Conservation (phyloP, 2,113 vertebrate genomes). For the Xenopus laevis region DNA sequence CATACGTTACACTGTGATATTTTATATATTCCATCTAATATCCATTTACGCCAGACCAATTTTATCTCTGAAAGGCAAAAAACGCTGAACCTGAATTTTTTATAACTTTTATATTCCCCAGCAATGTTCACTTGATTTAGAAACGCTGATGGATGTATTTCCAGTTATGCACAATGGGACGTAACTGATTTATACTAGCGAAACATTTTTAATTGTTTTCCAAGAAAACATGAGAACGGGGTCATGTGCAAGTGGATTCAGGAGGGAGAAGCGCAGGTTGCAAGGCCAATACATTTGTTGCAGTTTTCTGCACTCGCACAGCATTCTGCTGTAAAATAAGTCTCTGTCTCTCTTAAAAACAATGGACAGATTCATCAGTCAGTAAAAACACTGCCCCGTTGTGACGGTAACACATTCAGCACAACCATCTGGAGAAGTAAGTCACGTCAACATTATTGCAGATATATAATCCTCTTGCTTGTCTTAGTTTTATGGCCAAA, state of each 20-base stretch:
- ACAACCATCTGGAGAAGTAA: constrained; percentile 33
- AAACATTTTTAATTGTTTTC: constrained; percentile 16
- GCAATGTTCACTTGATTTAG: constrained; percentile 12
- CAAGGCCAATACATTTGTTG: neutral
- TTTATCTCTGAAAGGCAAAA: constrained; percentile 32
- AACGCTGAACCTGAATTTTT: constrained; percentile 37
- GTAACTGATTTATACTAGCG: constrained; percentile 17
- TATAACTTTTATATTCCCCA: constrained; percentile 6
- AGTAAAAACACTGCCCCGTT: constrained; percentile 12
- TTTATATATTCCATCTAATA: no score
- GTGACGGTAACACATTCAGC: constrained; percentile 26
- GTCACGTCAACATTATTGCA: constrained; percentile 6
- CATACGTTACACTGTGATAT: no score
- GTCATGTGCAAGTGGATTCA: neutral
- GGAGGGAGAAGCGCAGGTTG: neutral
- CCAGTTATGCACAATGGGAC: constrained; percentile 25
- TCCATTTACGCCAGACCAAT: no score
- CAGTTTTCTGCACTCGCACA: neutral
- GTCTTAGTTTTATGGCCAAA: no score
- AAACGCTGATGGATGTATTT: constrained; percentile 35
- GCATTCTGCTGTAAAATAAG: constrained; percentile 14
- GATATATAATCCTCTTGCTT: neutral
- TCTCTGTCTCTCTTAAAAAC: neutral
- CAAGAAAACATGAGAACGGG: constrained; percentile 14
- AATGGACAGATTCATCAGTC: constrained; percentile 28